phyloP scores from a whole-genome alignment of 2,113 vertebrate genomes.

The Osmerus mordax region DNA sequence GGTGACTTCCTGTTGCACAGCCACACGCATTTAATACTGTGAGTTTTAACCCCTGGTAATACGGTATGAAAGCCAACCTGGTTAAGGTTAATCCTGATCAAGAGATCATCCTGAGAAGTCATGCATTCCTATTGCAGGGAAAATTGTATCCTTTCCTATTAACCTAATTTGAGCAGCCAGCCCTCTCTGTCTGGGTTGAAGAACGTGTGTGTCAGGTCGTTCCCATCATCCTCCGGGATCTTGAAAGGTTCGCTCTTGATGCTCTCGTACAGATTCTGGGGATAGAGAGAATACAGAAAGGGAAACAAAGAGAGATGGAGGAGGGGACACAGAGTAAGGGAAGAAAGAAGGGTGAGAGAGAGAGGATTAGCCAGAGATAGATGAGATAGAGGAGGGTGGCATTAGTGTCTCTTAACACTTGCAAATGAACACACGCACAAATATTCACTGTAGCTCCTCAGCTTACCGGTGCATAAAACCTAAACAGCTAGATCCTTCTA shows the following conservation, averaged over 20 bases:
- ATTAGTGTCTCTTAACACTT: slow-evolving; percentile 1
- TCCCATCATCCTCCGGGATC: slow-evolving; percentile 97
- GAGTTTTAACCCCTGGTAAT: no score
- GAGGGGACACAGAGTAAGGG: neutral
- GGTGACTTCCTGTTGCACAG: no score
- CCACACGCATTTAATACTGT: no score
- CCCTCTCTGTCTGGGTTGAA: slow-evolving; percentile 98
- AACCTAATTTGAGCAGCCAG: slow-evolving; percentile 98
- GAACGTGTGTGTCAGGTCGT: slow-evolving; percentile 97
- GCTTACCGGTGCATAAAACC: slow-evolving; percentile 22
- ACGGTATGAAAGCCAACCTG: no score
- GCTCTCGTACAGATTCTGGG: slow-evolving; percentile 97
- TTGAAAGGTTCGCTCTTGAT: slow-evolving; percentile 99
- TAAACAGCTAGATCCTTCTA: slow-evolving; percentile 12
- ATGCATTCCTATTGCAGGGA: neutral
- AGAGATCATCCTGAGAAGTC: neutral
- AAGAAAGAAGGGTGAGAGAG: neutral
- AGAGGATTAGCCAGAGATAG: neutral
- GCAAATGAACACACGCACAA: slow-evolving; percentile 15
- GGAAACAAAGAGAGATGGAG: neutral
- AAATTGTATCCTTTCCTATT: slow-evolving; percentile 49
- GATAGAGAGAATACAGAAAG: slow-evolving; percentile 3
- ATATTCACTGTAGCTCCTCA: slow-evolving; percentile 19
- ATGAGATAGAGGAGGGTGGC: neutral
- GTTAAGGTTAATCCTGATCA: no score